Evolutionary conservation across 1,140 invertebrate species (phyloP), one percentile per base, ranked within the genome.

Genomic region (Ceratina calcarata): DNA sequence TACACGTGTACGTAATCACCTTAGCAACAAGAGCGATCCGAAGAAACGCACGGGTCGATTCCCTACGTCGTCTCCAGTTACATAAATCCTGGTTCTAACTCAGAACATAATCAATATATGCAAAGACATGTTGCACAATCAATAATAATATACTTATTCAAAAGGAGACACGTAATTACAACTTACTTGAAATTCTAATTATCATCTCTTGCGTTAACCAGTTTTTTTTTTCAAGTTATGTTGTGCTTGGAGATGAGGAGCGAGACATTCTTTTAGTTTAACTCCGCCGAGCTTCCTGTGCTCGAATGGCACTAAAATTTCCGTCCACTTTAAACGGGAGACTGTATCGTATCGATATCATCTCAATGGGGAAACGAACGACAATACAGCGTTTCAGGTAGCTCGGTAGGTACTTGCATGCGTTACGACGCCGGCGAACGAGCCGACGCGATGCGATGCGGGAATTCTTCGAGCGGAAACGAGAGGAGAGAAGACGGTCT

Each of bases 401-500:
- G 49, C 16, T 8, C 15, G 49, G 4, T 57, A n/a, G 49, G 4
- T 57, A n/a, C 16, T 57, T 64, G 37, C 69, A 37, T 27, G 69
- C n/a, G 20, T 71, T 68, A n/a, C 18, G 27, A 62, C 27, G 57
- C 6, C 62, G 16, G 49, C 20, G 12, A 51, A 32, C 53, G 62
- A 55, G 12, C 22, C 27, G n/a, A 32, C 57, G 27, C 0, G n/a
- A 8, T 37, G 49, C 16, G 58, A 73, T 45, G 37, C 37, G 37
- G 37, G 37, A 45, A 45, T 73, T 73, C 45, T 51, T 68, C 10
- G 57, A 64, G 51, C 16, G 32, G 18, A 71, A 53, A 62, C n/a
- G 64, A 32, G 12, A 32, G 16, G 22, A 37, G 27, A 27, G 45
- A 55, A 58, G 53, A 15, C 0, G 24, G 20, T 18, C 57, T 12